These are phyloP conservation scores for Thelaira solivaga DNA, from an alignment of 2,888 invertebrate genomes.

Conservation along the genomic window DNA sequence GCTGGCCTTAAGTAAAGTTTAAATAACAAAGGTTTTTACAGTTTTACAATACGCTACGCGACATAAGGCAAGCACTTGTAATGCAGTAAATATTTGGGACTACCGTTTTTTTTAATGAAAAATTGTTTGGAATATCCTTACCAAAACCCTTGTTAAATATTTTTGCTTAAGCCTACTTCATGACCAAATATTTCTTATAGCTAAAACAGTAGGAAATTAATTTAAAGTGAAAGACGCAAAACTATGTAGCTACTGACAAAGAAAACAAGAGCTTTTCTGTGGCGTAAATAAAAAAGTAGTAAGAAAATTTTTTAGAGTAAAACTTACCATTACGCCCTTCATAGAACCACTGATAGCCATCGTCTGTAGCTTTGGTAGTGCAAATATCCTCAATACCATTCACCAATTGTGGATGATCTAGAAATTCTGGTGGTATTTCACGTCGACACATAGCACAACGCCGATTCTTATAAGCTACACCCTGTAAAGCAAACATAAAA, in stretches of 20 bases:
- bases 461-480: conserved; percentile 90
- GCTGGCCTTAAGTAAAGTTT: no score
- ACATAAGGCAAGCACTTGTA: no score
- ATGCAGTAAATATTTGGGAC: no score
- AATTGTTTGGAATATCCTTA: no score
- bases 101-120: no score
- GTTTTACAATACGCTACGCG: no score
- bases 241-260: conserved; percentile 1
- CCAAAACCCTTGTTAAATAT: no score
- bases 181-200: no score
- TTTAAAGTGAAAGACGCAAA: no score
- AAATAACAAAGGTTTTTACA: no score
- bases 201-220: no score
- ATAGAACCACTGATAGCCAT: conserved; percentile 95
- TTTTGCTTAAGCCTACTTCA: no score
- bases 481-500: conserved; percentile 78
- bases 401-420: conserved; percentile 90
- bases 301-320: background rate
- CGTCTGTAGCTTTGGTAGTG: conserved; percentile 79
- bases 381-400: conserved; percentile 78
- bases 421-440: conserved; percentile 91
- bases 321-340: conserved; percentile 93
- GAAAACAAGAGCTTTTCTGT: background rate
- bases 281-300: background rate
- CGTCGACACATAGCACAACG: conserved; percentile 95